Conservation (phyloP, 2,888 invertebrate genomes). For the Gymnoscelis rufifasciata region DNA sequence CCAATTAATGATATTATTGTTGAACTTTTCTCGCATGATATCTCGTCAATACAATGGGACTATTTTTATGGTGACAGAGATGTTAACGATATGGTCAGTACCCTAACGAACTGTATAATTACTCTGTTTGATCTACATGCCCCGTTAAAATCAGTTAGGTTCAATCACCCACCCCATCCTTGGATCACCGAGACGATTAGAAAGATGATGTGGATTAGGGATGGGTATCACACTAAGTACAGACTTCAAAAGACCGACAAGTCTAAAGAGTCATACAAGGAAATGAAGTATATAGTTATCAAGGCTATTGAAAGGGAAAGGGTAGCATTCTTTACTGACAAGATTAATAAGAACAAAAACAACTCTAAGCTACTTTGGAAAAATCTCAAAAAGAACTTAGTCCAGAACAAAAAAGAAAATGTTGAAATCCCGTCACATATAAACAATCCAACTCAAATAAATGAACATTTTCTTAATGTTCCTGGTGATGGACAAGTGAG, state of each 20-base stretch:
- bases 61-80: too few relatives aligned
- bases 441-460: background rate
- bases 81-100: too few relatives aligned
- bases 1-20: background rate
- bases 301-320: background rate
- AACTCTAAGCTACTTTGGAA: background rate
- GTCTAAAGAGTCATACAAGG: background rate
- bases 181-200: too few relatives aligned
- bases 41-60: background rate
- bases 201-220: too few relatives aligned
- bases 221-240: too few relatives aligned
- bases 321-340: too few relatives aligned
- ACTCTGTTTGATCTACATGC: too few relatives aligned
- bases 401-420: background rate
- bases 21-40: background rate
- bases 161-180: too few relatives aligned
- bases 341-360: too few relatives aligned
- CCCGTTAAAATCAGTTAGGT: too few relatives aligned
- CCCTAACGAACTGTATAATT: too few relatives aligned
- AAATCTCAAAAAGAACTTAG: background rate
- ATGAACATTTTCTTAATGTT: background rate
- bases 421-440: background rate
- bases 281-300: background rate
- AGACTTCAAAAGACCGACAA: background rate
- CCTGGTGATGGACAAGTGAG: too few relatives aligned